A percentile compares a stretch with the other conserved stretches of the same genome.
phyloP scores from a whole-genome alignment of 2,797 vertebrate species.

The Urocyon cinereoargenteus region DNA sequence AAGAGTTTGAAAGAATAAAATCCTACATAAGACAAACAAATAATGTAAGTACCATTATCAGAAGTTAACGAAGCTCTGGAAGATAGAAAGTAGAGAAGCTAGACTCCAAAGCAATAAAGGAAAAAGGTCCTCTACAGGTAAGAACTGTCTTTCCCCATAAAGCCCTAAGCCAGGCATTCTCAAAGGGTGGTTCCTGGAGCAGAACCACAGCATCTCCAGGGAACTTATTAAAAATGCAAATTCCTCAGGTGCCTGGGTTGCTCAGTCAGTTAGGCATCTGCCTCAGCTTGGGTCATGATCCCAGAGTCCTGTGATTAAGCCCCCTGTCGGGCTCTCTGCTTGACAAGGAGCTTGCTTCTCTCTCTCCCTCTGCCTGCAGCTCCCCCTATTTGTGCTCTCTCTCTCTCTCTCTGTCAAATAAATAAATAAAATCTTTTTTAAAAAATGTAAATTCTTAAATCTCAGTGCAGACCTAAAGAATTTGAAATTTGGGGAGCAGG shows the following conservation, averaged over 20 bases:
- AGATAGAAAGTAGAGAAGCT: neutral
- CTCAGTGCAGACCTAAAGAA: neutral
- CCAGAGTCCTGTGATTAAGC: too few species aligned
- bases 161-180: neutral
- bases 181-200: neutral
- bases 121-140: neutral
- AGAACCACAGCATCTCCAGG: neutral
- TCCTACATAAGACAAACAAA: neutral
- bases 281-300: too few species aligned
- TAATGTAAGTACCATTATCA: neutral
- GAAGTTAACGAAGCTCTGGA: neutral
- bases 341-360: too few species aligned
- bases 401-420: too few species aligned
- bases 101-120: neutral
- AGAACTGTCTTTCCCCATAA: neutral
- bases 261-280: too few species aligned
- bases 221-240: neutral
- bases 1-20: neutral
- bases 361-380: too few species aligned
- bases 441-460: neutral
- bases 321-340: too few species aligned
- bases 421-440: too few species aligned
- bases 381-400: too few species aligned
- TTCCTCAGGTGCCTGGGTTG: too few species aligned
- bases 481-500: neutral